Conservation (phyloP, 35 echinoderm and acorn worm genomes). For the Apostichopus parvimensis region DNA sequence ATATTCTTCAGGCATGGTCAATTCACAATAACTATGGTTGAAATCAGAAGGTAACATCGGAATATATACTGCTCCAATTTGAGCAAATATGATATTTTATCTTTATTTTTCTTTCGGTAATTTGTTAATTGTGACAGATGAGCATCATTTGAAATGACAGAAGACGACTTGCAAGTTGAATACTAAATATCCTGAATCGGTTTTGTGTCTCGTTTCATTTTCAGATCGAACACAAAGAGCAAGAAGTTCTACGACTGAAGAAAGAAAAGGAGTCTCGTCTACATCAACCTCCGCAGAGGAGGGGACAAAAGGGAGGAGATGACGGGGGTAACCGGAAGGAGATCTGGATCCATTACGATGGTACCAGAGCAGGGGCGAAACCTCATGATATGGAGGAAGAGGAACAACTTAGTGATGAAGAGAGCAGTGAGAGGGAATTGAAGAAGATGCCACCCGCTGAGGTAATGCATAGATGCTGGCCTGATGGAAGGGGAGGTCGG, state of each 20-base stretch:
- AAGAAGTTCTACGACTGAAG: slow-evolving; percentile 64
- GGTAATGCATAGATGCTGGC: background rate
- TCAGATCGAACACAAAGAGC: slow-evolving; percentile 80
- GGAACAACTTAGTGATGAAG: slow-evolving; percentile 23
- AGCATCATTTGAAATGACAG: no score
- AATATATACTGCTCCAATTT: no score
- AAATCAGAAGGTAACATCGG: no score
- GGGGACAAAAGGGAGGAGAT: slow-evolving; percentile 30
- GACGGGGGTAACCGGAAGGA: slow-evolving; percentile 56
- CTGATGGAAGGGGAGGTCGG: no score
- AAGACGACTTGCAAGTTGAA: no score
- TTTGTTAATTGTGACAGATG: no score
- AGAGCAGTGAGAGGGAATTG: slow-evolving; percentile 29
- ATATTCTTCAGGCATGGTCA: no score
- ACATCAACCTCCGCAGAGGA: slow-evolving; percentile 37
- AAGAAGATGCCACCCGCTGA: slow-evolving; percentile 40
- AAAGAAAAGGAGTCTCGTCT: slow-evolving; percentile 62
- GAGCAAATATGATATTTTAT: no score
- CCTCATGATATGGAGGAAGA: slow-evolving; percentile 56
- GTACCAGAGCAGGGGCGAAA: slow-evolving; percentile 49
- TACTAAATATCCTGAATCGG: no score
- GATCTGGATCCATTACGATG: slow-evolving; percentile 87
- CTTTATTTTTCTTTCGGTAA: no score
- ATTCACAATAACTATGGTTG: no score
- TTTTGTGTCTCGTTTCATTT: no score